phyloP scores from a whole-genome alignment of 2,888 invertebrate genomes.

The Adineta ricciae region DNA sequence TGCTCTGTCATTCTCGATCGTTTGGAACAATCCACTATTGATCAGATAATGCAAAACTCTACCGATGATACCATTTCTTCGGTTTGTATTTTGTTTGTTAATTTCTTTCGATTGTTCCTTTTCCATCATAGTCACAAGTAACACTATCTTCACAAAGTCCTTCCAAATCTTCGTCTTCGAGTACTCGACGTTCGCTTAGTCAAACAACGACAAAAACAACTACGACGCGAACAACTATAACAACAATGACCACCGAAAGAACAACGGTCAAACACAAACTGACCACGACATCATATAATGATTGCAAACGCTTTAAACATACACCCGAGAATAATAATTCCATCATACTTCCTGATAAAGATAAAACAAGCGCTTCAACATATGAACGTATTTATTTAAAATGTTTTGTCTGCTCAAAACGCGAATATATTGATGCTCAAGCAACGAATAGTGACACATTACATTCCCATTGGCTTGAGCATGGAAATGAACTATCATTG shows the following conservation, averaged over 20 bases:
- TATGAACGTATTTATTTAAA: constrained; percentile 10
- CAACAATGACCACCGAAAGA: background rate
- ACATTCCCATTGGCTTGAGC: background rate
- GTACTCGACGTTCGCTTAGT: background rate
- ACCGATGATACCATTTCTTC: background rate
- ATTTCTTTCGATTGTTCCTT: background rate
- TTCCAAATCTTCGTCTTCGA: background rate
- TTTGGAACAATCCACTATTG: background rate
- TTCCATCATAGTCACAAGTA: background rate
- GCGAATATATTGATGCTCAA: background rate
- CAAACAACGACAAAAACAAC: background rate
- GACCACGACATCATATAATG: background rate
- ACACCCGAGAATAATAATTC: background rate
- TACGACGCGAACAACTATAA: background rate
- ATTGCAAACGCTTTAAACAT: background rate
- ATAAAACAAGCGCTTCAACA: background rate
- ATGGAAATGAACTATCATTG: background rate
- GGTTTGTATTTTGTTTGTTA: background rate
- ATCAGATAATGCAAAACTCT: background rate
- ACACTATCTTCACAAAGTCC: background rate
- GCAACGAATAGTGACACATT: background rate
- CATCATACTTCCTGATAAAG: background rate
- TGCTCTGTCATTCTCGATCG: background rate
- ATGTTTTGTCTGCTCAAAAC: constrained; percentile 3
- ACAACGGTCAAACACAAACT: background rate